Evolutionary conservation across 2,113 vertebrate genomes (phyloP).

Genomic region (Talpa occidentalis): DNA sequence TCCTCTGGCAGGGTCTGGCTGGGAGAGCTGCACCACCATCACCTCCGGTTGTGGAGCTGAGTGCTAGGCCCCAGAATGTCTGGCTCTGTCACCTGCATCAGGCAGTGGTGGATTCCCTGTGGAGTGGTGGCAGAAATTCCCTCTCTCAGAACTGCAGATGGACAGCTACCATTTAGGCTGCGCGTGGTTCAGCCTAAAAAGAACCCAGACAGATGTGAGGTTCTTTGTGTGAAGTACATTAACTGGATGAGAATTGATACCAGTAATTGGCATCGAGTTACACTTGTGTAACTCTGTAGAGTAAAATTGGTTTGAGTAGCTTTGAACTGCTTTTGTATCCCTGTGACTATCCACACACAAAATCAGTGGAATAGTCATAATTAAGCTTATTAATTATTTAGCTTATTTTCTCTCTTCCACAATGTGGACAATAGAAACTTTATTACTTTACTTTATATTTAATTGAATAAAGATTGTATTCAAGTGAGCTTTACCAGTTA

Average conservation of each 20-base stretch:
- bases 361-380: background rate
- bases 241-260: background rate
- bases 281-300: background rate
- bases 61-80: too few relatives aligned
- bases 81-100: background rate
- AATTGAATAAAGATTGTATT: constrained; percentile 17
- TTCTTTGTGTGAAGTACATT: background rate
- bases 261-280: background rate
- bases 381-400: background rate
- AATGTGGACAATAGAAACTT: background rate
- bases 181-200: background rate
- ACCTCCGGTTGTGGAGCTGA: background rate
- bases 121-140: background rate
- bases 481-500: background rate
- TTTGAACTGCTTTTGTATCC: background rate
- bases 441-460: constrained; percentile 18
- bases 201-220: background rate
- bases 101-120: background rate
- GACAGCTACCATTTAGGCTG: background rate
- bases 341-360: background rate
- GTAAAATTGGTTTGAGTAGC: background rate
- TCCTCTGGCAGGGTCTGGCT: background rate
- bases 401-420: background rate
- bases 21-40: background rate
- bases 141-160: background rate